Evolutionary conservation across 2,113 vertebrate genomes (phyloP).

Genomic region (Anser cygnoides): DNA sequence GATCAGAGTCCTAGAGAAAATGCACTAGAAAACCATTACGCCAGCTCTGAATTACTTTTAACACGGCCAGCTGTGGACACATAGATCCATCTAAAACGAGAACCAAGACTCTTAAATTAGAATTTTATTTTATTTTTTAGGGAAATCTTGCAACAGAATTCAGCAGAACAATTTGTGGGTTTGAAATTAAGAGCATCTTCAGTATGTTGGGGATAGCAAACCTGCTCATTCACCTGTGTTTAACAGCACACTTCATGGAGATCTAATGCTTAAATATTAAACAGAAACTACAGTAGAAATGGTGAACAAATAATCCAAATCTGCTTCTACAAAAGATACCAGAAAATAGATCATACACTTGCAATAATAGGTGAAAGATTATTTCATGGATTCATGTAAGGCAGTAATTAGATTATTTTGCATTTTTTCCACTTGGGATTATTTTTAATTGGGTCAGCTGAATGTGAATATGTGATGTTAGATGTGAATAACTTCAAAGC

Average conservation of each 20-base stretch:
- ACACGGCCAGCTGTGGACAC: not conserved
- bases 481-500: not conserved
- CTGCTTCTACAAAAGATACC: not conserved
- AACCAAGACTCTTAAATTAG: not conserved
- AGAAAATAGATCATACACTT: not conserved
- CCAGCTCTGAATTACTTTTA: not conserved
- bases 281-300: not conserved
- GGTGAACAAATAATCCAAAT: not conserved
- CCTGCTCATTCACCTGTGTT: not conserved
- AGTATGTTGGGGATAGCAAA: not conserved
- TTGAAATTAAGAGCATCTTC: not conserved
- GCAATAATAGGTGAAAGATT: not conserved
- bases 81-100: not conserved
- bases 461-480: not conserved
- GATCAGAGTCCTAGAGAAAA: slow-evolving; percentile 22
- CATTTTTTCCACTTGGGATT: slow-evolving; percentile 28
- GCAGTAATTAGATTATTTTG: slow-evolving; percentile 33
- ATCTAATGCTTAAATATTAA: not conserved
- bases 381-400: not conserved
- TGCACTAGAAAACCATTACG: not conserved
- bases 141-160: not conserved
- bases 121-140: not conserved
- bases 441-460: slow-evolving; percentile 32
- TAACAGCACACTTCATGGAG: not conserved
- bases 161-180: not conserved